Evolutionary conservation across 1,140 invertebrate species (phyloP), one percentile per base, ranked within the genome.

Genomic region (Eumeta japonica): DNA sequence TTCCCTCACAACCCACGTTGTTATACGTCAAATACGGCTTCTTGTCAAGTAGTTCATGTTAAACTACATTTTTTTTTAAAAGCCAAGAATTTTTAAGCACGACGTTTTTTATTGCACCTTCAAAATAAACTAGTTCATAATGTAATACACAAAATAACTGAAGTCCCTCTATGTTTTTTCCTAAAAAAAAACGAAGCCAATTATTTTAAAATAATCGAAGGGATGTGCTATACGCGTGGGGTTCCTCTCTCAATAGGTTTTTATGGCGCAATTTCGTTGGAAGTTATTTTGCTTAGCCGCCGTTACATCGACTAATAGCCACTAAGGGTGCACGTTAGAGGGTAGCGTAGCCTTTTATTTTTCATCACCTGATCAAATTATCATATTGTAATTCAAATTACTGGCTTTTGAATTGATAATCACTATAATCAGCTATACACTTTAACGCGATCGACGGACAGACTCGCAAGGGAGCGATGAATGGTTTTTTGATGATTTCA

Each of bases 261-360:
- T 62, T 59, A 61, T 56, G 46, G 47, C 37, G 48, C 48, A 62
- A 59, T 62, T 30, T 30, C 12, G 53, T 45, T 41, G 55, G 57
- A 49, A 59, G 50, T 62, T 64, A 53, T 62, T 65, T 65, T 58
- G 53, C 55, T 52, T 56, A 66, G 65, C 57, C 48, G 54, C 55
- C 62, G 62, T 72, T 67, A 67, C 55, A 48, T 46, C 49, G 51
- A 30, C 49, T 70, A 67, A 67, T 62, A 72, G 61, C 52, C 32
- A 40, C 39, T 43, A 46, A 43, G 46, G 53, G 51, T 55, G 20
- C 5, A 24, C 36, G 37, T 37, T 32, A 33, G 28, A 28, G 33
- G 43, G 47, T 5, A 7, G 45, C 24, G 16, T n/a, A 17, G 28
- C 38, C 37, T 29, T 34, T 45, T 42, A 51, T 18, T 7, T 43